Conservation (phyloP, 2,113 vertebrate species). For the Chaenogobius annularis region DNA sequence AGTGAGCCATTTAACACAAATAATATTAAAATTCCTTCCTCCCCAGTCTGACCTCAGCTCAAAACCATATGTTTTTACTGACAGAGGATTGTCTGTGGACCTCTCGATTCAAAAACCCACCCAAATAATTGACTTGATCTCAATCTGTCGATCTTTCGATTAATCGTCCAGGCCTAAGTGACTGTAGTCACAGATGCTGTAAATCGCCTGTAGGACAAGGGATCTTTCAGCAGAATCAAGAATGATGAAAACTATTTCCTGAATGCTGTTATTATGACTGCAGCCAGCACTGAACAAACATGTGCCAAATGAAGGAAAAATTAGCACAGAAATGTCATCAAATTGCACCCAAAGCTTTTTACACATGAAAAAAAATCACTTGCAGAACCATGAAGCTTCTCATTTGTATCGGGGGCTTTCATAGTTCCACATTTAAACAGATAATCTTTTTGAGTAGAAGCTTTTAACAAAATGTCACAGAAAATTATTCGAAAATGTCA, state of each 20-base stretch:
- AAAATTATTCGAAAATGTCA: slow-evolving; percentile 37
- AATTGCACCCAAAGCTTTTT: slow-evolving; percentile 12
- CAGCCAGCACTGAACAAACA: slow-evolving; percentile 24
- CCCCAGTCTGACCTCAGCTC: too few species aligned
- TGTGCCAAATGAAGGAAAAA: slow-evolving; percentile 25
- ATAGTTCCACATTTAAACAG: slow-evolving; percentile 14
- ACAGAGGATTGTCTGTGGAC: too few species aligned
- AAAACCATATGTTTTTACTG: too few species aligned
- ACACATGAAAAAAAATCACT: slow-evolving; percentile 2
- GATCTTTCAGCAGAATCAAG: slow-evolving; percentile 21
- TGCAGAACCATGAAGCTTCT: slow-evolving; percentile 6
- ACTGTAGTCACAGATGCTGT: slow-evolving; percentile 17
- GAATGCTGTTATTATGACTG: slow-evolving; percentile 30
- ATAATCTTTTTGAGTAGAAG: slow-evolving; percentile 19
- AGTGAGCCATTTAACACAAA: too few species aligned
- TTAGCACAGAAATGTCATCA: slow-evolving; percentile 18
- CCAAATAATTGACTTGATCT: too few species aligned
- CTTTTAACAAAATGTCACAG: slow-evolving; percentile 53
- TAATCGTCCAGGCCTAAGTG: background rate
- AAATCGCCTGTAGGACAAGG: slow-evolving; percentile 28
- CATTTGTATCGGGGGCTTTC: slow-evolving; percentile 22
- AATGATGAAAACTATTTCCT: slow-evolving; percentile 7
- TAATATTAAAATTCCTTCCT: too few species aligned
- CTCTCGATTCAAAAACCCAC: too few species aligned
- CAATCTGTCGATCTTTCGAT: too few species aligned